Percentiles rank a stretch among this genome's conserved stretches.
These are phyloP conservation scores for Geophilus truncorum DNA, from an alignment of 2,888 invertebrate genomes.

Conservation along the genomic window DNA sequence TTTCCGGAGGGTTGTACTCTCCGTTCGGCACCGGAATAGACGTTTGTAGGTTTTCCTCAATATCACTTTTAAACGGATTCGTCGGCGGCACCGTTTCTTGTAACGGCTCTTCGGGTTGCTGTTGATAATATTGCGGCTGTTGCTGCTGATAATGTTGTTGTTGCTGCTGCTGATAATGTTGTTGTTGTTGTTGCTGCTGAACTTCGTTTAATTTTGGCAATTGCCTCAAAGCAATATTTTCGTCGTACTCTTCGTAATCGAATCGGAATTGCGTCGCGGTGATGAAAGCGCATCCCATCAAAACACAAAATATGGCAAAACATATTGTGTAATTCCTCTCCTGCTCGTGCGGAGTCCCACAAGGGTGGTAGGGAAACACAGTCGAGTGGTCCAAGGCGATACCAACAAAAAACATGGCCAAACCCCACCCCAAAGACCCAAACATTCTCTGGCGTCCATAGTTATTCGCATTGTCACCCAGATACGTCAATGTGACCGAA, in stretches of 20 bases:
- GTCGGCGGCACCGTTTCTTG: neutral
- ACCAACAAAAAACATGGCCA: conserved; percentile 98
- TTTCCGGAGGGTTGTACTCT: neutral
- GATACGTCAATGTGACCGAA: conserved; percentile 79
- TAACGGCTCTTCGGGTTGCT: neutral
- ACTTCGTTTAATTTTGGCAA: conserved; percentile 34
- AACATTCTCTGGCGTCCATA: conserved; percentile 98
- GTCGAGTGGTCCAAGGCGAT: conserved; percentile 95
- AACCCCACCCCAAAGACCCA: conserved; percentile 94
- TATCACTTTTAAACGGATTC: neutral
- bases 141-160: conserved; percentile 30
- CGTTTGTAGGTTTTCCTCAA: neutral
- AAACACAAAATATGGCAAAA: conserved; percentile 93
- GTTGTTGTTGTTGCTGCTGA: neutral
- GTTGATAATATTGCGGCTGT: conserved; percentile 33
- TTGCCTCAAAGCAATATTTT: conserved; percentile 38
- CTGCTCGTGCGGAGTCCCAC: conserved; percentile 63
- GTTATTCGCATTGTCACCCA: conserved; percentile 69
- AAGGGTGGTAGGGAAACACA: conserved; percentile 67
- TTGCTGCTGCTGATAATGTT: conserved; percentile 30
- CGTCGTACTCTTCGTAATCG: conserved; percentile 47
- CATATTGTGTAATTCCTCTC: conserved; percentile 99
- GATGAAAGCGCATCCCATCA: conserved; percentile 91
- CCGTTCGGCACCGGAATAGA: neutral
- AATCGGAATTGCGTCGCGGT: conserved; percentile 80